Percentiles rank a stretch among this genome's conserved stretches.
Conservation (phyloP, 2,113 vertebrate genomes). For the Entosphenus tridentatus region DNA sequence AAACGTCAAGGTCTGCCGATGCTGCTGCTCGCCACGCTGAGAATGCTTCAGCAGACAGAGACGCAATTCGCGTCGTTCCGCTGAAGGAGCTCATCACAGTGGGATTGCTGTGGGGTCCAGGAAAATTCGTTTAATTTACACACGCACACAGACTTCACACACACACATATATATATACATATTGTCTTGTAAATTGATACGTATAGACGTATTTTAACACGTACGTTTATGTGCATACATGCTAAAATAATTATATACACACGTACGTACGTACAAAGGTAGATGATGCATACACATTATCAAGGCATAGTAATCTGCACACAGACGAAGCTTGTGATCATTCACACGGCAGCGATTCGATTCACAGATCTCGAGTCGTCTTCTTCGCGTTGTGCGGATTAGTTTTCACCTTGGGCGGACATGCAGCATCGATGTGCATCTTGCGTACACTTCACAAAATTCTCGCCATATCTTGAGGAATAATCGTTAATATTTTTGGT, state of each 20-base stretch:
- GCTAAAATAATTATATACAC: background rate
- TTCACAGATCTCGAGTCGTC: background rate
- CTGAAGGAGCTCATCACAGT: too few relatives aligned
- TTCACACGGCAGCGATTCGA: background rate
- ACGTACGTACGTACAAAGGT: background rate
- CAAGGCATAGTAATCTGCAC: background rate
- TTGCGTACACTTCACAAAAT: background rate
- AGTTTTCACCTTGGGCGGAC: background rate
- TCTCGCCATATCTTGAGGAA: background rate
- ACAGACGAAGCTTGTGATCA: background rate
- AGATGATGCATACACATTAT: background rate
- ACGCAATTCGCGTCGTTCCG: too few relatives aligned
- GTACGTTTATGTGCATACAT: background rate
- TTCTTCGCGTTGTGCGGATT: background rate
- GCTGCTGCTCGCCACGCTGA: too few relatives aligned
- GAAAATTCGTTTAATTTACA: too few relatives aligned
- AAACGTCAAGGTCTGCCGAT: too few relatives aligned
- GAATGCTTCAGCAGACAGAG: too few relatives aligned
- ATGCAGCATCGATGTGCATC: background rate
- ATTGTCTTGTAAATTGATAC: background rate
- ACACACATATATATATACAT: background rate
- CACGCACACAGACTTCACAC: too few relatives aligned
- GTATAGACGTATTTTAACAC: background rate
- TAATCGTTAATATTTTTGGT: background rate
- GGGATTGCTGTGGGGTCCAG: too few relatives aligned